These are phyloP conservation scores for Callopanchax toddi DNA, from an alignment of 2,113 vertebrate species.

Conservation along the genomic window DNA sequence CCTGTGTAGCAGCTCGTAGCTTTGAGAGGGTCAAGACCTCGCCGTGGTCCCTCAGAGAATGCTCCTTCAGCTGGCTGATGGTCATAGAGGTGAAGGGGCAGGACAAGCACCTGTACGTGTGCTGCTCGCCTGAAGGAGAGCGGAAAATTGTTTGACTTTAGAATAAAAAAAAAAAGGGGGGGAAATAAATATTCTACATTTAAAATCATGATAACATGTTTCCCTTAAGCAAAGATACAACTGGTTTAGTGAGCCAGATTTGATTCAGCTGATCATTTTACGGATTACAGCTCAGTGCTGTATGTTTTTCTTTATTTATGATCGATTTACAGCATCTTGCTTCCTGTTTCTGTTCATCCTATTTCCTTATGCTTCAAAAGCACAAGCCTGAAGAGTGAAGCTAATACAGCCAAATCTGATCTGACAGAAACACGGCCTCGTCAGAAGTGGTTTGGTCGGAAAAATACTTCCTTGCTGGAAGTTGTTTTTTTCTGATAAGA, in stretches of 20 bases:
- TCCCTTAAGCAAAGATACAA: too few species aligned
- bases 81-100: conserved; percentile 96
- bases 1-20: conserved; percentile 87
- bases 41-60: conserved; percentile 93
- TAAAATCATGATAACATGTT: too few species aligned
- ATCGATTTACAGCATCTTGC: conserved; percentile 4
- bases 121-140: conserved; percentile 89
- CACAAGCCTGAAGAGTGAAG: conserved; percentile 6
- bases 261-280: neutral
- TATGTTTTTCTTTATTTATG: too few species aligned
- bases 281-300: neutral
- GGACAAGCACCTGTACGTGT: conserved; percentile 95
- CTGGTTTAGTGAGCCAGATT: neutral
- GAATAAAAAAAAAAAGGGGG: too few species aligned
- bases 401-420: conserved; percentile 20
- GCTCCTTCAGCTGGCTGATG: conserved; percentile 97
- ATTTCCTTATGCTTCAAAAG: conserved; percentile 18
- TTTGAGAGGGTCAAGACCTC: conserved; percentile 91
- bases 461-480: conserved; percentile 13
- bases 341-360: conserved; percentile 20
- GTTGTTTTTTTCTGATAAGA: neutral
- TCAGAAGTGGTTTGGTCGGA: too few species aligned
- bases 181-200: too few species aligned
- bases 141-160: neutral
- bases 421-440: neutral